Percentiles rank a stretch among this genome's conserved stretches.
These are phyloP conservation scores for Spilarctia lutea DNA, from an alignment of 2,888 invertebrate genomes.

Conservation along the genomic window DNA sequence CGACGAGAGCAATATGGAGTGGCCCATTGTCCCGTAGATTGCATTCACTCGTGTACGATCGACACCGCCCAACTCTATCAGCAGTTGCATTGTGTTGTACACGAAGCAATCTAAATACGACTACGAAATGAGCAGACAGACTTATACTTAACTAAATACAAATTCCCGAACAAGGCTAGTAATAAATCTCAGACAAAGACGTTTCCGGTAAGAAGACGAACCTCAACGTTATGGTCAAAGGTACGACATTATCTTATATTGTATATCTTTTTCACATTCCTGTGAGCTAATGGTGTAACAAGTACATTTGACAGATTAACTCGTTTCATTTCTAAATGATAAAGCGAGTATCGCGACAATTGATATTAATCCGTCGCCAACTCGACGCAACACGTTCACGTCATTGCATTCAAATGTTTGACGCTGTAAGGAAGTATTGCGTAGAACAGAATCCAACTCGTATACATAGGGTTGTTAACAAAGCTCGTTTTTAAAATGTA, in stretches of 20 bases:
- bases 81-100: conserved; percentile 13
- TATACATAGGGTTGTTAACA: neutral
- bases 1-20: neutral
- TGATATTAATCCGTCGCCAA: conserved; percentile 9
- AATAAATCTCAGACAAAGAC: neutral
- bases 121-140: conserved; percentile 7
- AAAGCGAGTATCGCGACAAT: conserved; percentile 14
- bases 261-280: neutral
- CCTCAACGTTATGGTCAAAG: neutral
- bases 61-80: conserved; percentile 14
- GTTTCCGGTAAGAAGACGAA: neutral
- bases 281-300: neutral
- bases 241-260: neutral
- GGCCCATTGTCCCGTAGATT: conserved; percentile 34
- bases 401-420: conserved; percentile 12
- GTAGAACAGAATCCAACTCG: neutral
- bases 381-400: neutral
- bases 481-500: neutral
- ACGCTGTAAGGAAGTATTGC: conserved; percentile 9
- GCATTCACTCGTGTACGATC: conserved; percentile 22
- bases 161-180: conserved; percentile 12
- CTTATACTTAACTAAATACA: conserved; percentile 10
- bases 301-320: conserved; percentile 7
- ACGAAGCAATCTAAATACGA: conserved; percentile 18
- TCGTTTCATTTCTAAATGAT: conserved; percentile 9